Base-by-base conservation (phyloP, 64 coral and sea anemone species). In the Stichodactyla helianthus region DNA sequence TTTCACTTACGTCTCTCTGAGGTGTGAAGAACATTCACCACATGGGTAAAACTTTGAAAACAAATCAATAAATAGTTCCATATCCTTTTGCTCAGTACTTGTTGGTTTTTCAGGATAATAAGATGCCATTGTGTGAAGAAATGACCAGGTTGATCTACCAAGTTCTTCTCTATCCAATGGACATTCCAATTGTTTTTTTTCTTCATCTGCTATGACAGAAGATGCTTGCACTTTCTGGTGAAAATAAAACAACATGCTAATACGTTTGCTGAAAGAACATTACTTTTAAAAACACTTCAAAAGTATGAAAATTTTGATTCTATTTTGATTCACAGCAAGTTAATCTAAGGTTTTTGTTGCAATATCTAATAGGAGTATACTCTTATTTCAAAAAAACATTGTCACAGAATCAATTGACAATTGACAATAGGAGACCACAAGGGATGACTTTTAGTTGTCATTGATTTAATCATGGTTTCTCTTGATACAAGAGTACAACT, bases 41-140 rank as follows among this genome's bases (percentile, higher is more conserved):
- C 97, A 99, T 68, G 97, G 97, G 58, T 88, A 99, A 63, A 99
- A 94, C 68, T 92, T 92, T 15, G 93, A 90, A 93, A 99, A 99
- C 16, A 94, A 79, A 82, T 88, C 59, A 52, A 99, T 76, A 92
- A 99, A 99, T 44, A 90, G 91, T 35, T 77, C 54, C 93, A 99
- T 99, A 59, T 99, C 93, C 53, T 79, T 44, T 86, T 95, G 90
- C 56, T 99, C 93, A 83, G 64, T 83, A 55, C 82, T 83, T 15
- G 85, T 90, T 3, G 97, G 97, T 28, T 85, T 92, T 11, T 99
- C 97, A 18, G 97, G 97, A 82, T 99, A 99, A 79, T 99, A 95
- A 71, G 97, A 93, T 53, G 97, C 97, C 79, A 94, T 99, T 70
- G 97, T 99, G 51, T 99, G 97, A 77, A 99, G 91, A 88, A 99